These are phyloP conservation scores for Melangyna quadrimaculata DNA, from an alignment of 2,888 invertebrate species.

Conservation along the genomic window DNA sequence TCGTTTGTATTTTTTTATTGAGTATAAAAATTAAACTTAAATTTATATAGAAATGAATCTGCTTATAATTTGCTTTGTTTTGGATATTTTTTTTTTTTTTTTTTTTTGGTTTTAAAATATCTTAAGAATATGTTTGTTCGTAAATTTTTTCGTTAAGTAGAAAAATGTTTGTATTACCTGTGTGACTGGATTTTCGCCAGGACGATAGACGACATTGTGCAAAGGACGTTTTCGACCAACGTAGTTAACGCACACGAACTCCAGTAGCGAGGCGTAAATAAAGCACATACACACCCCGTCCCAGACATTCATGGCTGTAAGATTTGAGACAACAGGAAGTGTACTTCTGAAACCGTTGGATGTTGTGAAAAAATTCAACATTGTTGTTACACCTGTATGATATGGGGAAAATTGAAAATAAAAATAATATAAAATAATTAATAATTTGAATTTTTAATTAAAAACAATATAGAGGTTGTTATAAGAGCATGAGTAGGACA, in stretches of 20 bases:
- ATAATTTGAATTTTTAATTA: background rate
- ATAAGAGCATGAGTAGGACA: background rate
- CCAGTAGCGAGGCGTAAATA: slow-evolving; percentile 95
- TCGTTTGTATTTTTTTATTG: background rate
- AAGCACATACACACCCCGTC: slow-evolving; percentile 98
- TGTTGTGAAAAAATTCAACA: slow-evolving; percentile 99
- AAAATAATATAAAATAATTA: background rate
- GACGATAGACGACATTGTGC: slow-evolving; percentile 93
- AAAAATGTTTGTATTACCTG: slow-evolving; percentile 84
- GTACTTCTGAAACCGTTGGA: slow-evolving; percentile 95
- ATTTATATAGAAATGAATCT: slow-evolving; percentile 55
- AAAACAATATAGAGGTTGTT: too few species aligned
- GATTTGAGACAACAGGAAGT: slow-evolving; percentile 94
- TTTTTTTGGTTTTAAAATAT: background rate
- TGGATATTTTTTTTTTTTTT: slow-evolving; percentile 38
- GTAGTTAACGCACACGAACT: slow-evolving; percentile 97
- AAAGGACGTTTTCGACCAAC: slow-evolving; percentile 94
- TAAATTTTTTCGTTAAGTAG: slow-evolving; percentile 24
- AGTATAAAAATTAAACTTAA: slow-evolving; percentile 33
- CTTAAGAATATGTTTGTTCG: slow-evolving; percentile 20
- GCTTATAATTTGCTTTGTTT: slow-evolving; percentile 48
- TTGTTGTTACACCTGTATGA: slow-evolving; percentile 93
- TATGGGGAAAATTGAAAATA: background rate
- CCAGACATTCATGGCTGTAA: slow-evolving; percentile 98
- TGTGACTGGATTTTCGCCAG: slow-evolving; percentile 94